Evolutionary conservation across 2,888 invertebrate genomes (phyloP).

Genomic region (Cecidostiba fungosa): DNA sequence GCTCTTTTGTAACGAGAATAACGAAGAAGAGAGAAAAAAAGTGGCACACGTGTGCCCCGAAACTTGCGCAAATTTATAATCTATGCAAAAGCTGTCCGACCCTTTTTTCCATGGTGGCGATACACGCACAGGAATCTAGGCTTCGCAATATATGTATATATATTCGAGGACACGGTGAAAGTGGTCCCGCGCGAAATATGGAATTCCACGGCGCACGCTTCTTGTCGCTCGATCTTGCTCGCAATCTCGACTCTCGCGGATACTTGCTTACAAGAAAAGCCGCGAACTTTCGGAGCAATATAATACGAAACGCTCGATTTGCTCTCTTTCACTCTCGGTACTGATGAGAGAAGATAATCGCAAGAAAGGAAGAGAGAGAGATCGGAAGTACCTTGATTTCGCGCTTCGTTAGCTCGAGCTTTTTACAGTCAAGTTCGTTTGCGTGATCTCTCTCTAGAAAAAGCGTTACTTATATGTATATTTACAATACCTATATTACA

Average conservation of each 20-base stretch:
- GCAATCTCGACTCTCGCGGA: neutral
- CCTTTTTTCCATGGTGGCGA: neutral
- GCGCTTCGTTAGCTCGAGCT: constrained; percentile 28
- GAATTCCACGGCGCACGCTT: constrained; percentile 30
- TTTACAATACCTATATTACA: neutral
- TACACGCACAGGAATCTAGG: neutral
- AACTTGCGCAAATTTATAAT: neutral
- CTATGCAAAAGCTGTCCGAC: neutral
- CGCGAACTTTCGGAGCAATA: neutral
- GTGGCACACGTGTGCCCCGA: neutral
- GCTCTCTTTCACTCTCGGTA: neutral
- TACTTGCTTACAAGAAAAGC: neutral
- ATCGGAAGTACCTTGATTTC: constrained; percentile 39
- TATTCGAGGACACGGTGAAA: constrained; percentile 24
- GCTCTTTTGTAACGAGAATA: neutral
- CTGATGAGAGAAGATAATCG: neutral
- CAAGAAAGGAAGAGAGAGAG: neutral
- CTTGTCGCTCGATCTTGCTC: neutral
- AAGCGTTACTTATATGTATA: neutral
- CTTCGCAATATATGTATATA: neutral
- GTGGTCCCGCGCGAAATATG: constrained; percentile 17
- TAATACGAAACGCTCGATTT: neutral
- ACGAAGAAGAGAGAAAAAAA: neutral
- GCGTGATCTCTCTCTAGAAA: neutral
- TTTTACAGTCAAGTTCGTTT: too few relatives aligned